Percentiles rank a stretch among this genome's conserved stretches.
phyloP scores from a whole-genome alignment of 1,140 invertebrate genomes.

The Macrostomum lignano region DNA sequence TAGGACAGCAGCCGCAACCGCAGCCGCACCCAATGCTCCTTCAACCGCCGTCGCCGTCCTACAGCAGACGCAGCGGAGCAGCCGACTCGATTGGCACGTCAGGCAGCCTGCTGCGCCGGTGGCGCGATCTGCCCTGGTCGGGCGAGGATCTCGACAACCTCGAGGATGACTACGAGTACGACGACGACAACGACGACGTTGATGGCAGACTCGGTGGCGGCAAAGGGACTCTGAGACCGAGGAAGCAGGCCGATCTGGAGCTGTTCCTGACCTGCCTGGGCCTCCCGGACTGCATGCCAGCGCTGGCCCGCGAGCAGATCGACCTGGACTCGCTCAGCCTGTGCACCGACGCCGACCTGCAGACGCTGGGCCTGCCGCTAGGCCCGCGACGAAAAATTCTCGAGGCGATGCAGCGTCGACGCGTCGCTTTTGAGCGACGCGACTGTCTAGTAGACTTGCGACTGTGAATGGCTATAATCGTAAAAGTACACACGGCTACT shows the following conservation, averaged over 20 bases:
- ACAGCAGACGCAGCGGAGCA: too few relatives aligned
- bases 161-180: conserved; percentile 11
- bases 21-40: too few relatives aligned
- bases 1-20: too few relatives aligned
- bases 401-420: conserved; percentile 50
- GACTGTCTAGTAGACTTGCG: too few relatives aligned
- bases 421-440: too few relatives aligned
- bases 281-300: conserved; percentile 40
- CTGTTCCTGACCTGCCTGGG: conserved; percentile 55
- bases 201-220: conserved; percentile 10
- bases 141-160: conserved; percentile 28
- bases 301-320: conserved; percentile 57
- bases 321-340: conserved; percentile 64
- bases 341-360: conserved; percentile 55
- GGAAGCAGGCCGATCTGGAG: conserved; percentile 34
- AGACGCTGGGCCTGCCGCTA: conserved; percentile 47
- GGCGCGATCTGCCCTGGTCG: conserved; percentile 29
- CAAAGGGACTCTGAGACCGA: conserved; percentile 30
- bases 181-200: background rate
- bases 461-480: too few relatives aligned
- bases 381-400: conserved; percentile 49
- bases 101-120: conserved; percentile 38
- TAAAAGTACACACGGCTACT: too few relatives aligned
- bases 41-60: conserved; percentile 24
- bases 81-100: conserved; percentile 44